phyloP scores from a whole-genome alignment of 2,888 invertebrate species.

The Epirrhoe alternata region DNA sequence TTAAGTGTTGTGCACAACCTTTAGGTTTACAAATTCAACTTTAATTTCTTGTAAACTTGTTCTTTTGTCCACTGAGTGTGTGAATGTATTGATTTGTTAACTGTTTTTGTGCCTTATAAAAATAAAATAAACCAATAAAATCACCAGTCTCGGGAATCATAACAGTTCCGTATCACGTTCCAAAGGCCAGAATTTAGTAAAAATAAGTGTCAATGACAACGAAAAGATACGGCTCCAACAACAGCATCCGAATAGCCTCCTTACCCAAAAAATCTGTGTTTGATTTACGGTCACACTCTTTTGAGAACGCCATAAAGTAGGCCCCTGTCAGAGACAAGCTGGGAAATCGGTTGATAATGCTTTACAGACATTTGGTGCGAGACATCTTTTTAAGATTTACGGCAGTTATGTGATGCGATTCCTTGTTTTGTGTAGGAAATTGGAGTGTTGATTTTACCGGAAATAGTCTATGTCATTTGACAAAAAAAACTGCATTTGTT shows the following conservation, averaged over 20 bases:
- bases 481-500: no score
- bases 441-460: neutral
- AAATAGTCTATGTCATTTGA: no score
- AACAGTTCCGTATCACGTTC: neutral
- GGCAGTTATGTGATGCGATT: slow-evolving; percentile 39
- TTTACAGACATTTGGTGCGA: slow-evolving; percentile 67
- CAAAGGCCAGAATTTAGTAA: slow-evolving; percentile 14
- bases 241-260: slow-evolving; percentile 52
- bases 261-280: slow-evolving; percentile 66
- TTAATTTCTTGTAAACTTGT: no score
- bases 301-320: slow-evolving; percentile 76
- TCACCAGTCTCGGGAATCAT: no score
- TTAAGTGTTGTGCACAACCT: no score
- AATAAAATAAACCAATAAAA: no score
- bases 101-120: no score
- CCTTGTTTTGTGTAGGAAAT: slow-evolving; percentile 4
- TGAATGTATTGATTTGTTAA: no score
- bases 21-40: no score
- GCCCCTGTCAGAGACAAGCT: slow-evolving; percentile 72
- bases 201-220: slow-evolving; percentile 38
- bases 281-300: slow-evolving; percentile 71
- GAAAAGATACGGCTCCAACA: slow-evolving; percentile 41
- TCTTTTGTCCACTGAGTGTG: no score
- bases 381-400: slow-evolving; percentile 43
- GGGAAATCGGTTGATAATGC: slow-evolving; percentile 69